phyloP scores from a whole-genome alignment of 2,113 vertebrate genomes.

The Edolisoma coerulescens region DNA sequence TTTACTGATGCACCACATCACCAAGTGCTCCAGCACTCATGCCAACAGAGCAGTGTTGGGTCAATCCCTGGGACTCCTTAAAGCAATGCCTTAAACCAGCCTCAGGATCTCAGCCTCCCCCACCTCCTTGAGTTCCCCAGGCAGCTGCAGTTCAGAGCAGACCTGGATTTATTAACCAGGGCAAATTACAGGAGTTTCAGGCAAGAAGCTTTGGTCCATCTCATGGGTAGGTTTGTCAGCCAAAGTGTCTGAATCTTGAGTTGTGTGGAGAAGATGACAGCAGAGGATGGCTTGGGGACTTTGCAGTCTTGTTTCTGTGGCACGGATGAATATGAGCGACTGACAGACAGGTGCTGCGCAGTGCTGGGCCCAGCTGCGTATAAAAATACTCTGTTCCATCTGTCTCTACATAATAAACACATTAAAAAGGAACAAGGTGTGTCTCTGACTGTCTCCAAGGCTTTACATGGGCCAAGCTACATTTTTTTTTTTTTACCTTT shows the following conservation, averaged over 20 bases:
- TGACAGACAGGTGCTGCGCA: neutral
- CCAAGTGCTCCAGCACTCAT: neutral
- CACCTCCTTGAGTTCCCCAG: neutral
- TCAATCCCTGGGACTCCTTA: neutral
- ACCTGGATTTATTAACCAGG: neutral
- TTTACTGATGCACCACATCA: neutral
- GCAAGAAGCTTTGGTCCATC: neutral
- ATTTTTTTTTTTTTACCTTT: neutral
- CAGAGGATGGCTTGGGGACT: neutral
- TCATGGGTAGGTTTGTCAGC: neutral
- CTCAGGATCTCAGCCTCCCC: neutral
- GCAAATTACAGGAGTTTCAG: neutral
- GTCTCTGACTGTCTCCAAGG: slow-evolving; percentile 1
- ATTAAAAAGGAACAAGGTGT: slow-evolving; percentile 11
- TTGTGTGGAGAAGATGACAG: neutral
- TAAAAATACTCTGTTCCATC: slow-evolving; percentile 24
- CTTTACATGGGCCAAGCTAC: neutral
- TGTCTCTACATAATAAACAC: slow-evolving; percentile 18
- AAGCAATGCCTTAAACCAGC: neutral
- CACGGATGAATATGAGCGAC: neutral
- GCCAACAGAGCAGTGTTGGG: neutral
- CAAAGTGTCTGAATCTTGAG: neutral
- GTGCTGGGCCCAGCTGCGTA: neutral
- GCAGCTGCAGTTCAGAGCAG: neutral
- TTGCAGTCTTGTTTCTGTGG: neutral